Percentiles rank a stretch among this genome's conserved stretches.
Conservation (phyloP, 1,140 invertebrate genomes). For the Augochlora pura region DNA sequence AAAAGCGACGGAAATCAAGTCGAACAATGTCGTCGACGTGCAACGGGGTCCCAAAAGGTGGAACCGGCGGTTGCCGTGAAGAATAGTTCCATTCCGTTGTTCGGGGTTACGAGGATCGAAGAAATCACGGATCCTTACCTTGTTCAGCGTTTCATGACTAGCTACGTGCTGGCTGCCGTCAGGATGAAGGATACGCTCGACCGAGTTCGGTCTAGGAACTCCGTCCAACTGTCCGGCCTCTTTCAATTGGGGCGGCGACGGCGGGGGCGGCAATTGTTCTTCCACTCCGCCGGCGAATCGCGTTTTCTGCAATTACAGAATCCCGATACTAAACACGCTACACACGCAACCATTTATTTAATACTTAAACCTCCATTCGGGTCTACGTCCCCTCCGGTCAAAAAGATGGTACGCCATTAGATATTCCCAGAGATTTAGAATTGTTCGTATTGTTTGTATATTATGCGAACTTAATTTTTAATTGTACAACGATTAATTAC, state of each 20-base stretch:
- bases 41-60: no score
- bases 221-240: conserved; percentile 72
- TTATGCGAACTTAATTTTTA: no score
- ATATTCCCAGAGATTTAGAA: no score
- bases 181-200: conserved; percentile 71
- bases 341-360: background rate
- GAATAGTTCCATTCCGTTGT: no score
- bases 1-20: no score
- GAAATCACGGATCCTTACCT: conserved; percentile 60
- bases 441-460: no score
- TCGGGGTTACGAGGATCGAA: background rate
- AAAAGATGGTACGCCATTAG: no score
- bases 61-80: no score
- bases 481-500: no score
- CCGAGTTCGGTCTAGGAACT: conserved; percentile 72
- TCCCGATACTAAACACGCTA: background rate
- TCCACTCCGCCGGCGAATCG: conserved; percentile 76
- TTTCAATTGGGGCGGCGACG: conserved; percentile 80
- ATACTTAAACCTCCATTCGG: background rate
- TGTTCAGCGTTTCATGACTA: conserved; percentile 66
- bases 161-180: conserved; percentile 64
- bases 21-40: no score
- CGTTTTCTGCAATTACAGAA: conserved; percentile 80
- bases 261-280: conserved; percentile 81
- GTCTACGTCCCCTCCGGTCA: no score